A percentile compares a stretch with the other conserved stretches of the same genome.
These are phyloP conservation scores for Drosophila lini DNA, from an alignment of 1,140 invertebrate genomes.

Conservation along the genomic window DNA sequence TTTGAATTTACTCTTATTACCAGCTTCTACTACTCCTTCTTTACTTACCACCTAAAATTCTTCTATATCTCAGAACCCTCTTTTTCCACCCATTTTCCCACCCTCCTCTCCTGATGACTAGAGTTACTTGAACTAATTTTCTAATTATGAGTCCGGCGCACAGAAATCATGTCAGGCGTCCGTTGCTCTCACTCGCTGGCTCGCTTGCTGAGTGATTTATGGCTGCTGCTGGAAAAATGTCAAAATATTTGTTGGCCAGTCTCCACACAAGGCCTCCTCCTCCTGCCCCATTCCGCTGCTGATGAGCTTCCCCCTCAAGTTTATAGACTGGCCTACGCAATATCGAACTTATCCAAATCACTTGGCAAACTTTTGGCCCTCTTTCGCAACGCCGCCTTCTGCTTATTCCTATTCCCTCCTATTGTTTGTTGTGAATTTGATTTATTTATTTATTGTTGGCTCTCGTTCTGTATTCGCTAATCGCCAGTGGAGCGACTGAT, in stretches of 20 bases:
- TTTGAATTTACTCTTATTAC: neutral
- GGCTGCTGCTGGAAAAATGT: conserved; percentile 77
- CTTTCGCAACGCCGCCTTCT: conserved; percentile 23
- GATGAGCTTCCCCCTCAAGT: conserved; percentile 12
- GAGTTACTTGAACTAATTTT: conserved; percentile 73
- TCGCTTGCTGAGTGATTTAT: conserved; percentile 69
- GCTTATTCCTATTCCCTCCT: conserved; percentile 8
- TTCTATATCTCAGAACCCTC: neutral
- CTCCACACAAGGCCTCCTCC: neutral
- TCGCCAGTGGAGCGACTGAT: conserved; percentile 78
- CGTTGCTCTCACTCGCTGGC: conserved; percentile 30
- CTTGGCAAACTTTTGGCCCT: conserved; percentile 62
- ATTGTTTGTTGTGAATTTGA: conserved; percentile 61
- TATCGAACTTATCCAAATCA: conserved; percentile 77
- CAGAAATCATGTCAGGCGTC: conserved; percentile 72
- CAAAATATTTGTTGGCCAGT: conserved; percentile 70
- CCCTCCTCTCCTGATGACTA: conserved; percentile 3
- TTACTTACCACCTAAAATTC: neutral
- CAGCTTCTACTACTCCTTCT: neutral
- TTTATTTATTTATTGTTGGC: conserved; percentile 79
- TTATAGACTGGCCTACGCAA: conserved; percentile 56
- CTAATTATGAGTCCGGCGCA: conserved; percentile 76
- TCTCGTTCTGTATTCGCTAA: conserved; percentile 51
- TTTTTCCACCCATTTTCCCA: neutral
- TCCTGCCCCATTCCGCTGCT: neutral